phyloP scores from a whole-genome alignment of 2,888 invertebrate genomes.

The Alsophila aescularia region DNA sequence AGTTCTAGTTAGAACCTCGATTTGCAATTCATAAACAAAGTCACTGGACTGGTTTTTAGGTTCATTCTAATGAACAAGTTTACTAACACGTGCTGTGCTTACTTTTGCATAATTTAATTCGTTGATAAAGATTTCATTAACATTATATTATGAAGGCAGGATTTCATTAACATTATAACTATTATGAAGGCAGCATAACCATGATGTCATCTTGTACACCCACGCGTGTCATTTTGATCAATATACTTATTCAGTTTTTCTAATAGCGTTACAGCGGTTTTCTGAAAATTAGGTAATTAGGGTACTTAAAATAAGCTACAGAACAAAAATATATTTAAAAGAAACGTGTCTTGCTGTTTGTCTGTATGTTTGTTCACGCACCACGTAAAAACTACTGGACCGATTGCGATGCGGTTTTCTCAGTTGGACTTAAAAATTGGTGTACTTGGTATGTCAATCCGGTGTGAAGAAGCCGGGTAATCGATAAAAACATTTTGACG shows the following conservation, averaged over 20 bases:
- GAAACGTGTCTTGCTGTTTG: too few relatives aligned
- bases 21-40: conserved; percentile 14
- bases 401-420: too few relatives aligned
- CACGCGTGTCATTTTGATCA: neutral
- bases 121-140: conserved; percentile 16
- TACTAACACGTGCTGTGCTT: conserved; percentile 17
- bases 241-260: neutral
- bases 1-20: neutral
- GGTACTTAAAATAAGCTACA: too few relatives aligned
- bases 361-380: too few relatives aligned
- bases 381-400: too few relatives aligned
- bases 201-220: conserved; percentile 1
- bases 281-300: too few relatives aligned
- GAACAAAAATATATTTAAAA: too few relatives aligned
- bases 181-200: conserved; percentile 2
- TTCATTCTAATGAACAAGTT: conserved; percentile 7
- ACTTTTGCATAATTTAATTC: conserved; percentile 10
- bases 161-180: conserved; percentile 15
- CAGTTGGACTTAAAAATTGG: too few relatives aligned
- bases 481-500: too few relatives aligned
- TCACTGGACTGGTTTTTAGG: conserved; percentile 11
- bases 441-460: too few relatives aligned
- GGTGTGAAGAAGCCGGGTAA: too few relatives aligned
- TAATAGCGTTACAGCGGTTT: too few relatives aligned
- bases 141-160: conserved; percentile 3